Evolutionary conservation across 2,888 invertebrate genomes (phyloP).

Genomic region (Pegoplata infirma): DNA sequence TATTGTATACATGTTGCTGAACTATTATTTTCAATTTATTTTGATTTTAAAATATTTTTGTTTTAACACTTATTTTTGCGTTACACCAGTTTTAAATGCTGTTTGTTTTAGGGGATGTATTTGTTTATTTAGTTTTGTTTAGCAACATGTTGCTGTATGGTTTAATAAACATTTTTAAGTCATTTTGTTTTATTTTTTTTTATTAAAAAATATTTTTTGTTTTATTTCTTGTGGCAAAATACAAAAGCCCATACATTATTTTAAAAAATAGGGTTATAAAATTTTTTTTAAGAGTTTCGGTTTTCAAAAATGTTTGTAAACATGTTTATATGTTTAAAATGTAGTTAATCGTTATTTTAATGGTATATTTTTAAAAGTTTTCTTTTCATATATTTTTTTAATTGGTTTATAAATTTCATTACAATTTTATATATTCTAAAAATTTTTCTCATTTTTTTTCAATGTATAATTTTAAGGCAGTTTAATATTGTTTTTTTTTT

Average conservation of each 20-base stretch:
- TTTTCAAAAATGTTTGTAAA: not conserved
- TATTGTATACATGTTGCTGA: not conserved
- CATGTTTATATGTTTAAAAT: not conserved
- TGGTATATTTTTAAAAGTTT: not conserved
- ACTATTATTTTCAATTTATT: too few relatives aligned
- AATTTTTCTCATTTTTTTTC: not conserved
- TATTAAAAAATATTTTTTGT: too few relatives aligned
- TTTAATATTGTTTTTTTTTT: conserved; percentile 14
- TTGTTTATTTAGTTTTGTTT: not conserved
- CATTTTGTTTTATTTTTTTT: not conserved
- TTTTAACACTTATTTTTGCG: not conserved
- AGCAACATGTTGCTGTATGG: conserved; percentile 30
- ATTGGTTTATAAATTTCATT: not conserved
- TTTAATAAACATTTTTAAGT: not conserved
- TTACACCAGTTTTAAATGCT: conserved; percentile 7
- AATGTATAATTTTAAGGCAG: not conserved
- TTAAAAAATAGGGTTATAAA: too few relatives aligned
- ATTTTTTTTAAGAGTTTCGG: not conserved
- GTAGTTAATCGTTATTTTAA: not conserved
- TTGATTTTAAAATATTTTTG: too few relatives aligned
- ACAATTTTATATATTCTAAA: not conserved
- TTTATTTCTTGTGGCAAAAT: conserved; percentile 11
- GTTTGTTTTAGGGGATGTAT: not conserved
- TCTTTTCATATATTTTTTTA: not conserved
- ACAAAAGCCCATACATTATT: not conserved